Conservation (phyloP, 2,888 invertebrate genomes). For the Perithous albicinctus region DNA sequence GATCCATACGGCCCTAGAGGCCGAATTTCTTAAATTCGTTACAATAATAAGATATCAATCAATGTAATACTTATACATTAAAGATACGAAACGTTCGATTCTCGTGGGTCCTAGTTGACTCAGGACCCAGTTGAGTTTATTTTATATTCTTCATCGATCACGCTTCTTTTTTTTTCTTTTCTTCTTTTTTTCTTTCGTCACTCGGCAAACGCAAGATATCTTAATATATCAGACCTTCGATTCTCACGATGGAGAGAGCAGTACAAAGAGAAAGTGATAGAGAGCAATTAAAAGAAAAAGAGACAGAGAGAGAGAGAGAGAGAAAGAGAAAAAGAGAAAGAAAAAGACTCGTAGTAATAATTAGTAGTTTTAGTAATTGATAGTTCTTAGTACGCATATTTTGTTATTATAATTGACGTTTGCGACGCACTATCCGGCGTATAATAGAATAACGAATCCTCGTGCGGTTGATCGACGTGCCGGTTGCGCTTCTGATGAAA, state of each 20-base stretch:
- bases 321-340: background rate
- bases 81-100: conserved; percentile 36
- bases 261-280: conserved; percentile 14
- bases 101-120: background rate
- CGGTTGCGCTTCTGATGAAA: conserved; percentile 13
- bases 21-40: conserved; percentile 24
- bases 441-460: conserved; percentile 16
- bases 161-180: conserved; percentile 36
- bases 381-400: conserved; percentile 57
- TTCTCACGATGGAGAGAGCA: conserved; percentile 32
- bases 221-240: conserved; percentile 42
- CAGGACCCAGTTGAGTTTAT: background rate
- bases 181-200: too few relatives aligned
- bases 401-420: conserved; percentile 70
- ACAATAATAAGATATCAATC: conserved; percentile 5
- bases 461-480: background rate
- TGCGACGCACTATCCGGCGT: conserved; percentile 64
- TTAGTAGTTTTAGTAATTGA: conserved; percentile 27
- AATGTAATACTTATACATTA: conserved; percentile 30
- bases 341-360: conserved; percentile 8
- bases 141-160: conserved; percentile 6
- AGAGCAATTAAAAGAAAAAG: too few relatives aligned
- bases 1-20: conserved; percentile 28
- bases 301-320: background rate
- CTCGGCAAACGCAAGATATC: conserved; percentile 13